Evolutionary conservation across 2,113 vertebrate species (phyloP).

Genomic region (Silurus meridionalis): DNA sequence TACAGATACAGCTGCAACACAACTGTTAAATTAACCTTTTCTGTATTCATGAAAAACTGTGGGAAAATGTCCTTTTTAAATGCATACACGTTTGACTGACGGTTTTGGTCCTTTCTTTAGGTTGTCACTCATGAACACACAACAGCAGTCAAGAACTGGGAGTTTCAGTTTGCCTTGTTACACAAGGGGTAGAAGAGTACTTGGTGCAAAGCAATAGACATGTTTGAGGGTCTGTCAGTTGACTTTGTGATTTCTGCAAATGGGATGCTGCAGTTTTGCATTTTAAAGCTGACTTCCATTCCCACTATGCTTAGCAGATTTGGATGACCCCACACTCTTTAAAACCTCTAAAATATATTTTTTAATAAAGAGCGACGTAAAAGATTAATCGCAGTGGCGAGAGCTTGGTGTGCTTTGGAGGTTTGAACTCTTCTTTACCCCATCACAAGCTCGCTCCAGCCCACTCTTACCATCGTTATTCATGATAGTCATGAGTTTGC

Average conservation of each 20-base stretch:
- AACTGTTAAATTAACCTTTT: constrained; percentile 35
- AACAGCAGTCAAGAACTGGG: constrained; percentile 56
- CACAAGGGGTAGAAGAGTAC: constrained; percentile 48
- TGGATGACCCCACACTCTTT: constrained; percentile 49
- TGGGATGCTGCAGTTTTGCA: constrained; percentile 44
- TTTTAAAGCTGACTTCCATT: constrained; percentile 48
- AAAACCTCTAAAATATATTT: constrained; percentile 8
- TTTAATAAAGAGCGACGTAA: not conserved
- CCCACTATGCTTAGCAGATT: constrained; percentile 53
- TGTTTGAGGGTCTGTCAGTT: constrained; percentile 35
- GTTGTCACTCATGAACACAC: constrained; percentile 65
- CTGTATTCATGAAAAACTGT: constrained; percentile 66
- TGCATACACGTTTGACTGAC: constrained; percentile 48
- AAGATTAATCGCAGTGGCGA: constrained; percentile 23
- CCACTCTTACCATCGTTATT: constrained; percentile 45
- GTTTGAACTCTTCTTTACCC: constrained; percentile 32
- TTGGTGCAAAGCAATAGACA: constrained; percentile 52
- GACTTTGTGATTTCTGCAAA: constrained; percentile 35
- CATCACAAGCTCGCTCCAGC: constrained; percentile 5
- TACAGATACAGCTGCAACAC: constrained; percentile 44
- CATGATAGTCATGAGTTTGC: constrained; percentile 90
- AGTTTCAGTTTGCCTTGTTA: constrained; percentile 44
- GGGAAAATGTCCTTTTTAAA: constrained; percentile 36
- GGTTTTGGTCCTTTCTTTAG: constrained; percentile 64
- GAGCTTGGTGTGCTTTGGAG: constrained; percentile 41